Evolutionary conservation across 2,113 vertebrate species (phyloP).

Genomic region (Notechis scutatus): DNA sequence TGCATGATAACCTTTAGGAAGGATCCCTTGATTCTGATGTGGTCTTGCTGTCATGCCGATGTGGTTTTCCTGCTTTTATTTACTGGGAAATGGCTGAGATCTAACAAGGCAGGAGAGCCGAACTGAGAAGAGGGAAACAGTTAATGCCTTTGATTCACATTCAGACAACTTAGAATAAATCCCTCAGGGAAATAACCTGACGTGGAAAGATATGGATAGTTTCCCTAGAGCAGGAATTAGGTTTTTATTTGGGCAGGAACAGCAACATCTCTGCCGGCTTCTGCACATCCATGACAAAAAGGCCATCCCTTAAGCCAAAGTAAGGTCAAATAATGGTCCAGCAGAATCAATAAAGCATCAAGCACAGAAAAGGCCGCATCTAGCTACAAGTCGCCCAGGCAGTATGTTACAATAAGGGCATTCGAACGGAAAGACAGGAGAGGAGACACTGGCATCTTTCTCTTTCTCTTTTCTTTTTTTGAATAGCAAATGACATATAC

Average conservation of each 20-base stretch:
- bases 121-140: conserved; percentile 1
- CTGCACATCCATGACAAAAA: conserved; percentile 44
- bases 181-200: conserved; percentile 14
- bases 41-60: background rate
- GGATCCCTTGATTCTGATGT: background rate
- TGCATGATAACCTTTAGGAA: background rate
- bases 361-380: conserved; percentile 3
- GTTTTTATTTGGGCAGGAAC: conserved; percentile 50
- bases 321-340: conserved; percentile 27
- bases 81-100: background rate
- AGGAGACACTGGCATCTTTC: background rate
- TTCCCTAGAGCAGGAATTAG: conserved; percentile 43
- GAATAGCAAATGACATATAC: background rate
- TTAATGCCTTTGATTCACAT: background rate
- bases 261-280: conserved; percentile 37
- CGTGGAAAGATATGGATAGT: conserved; percentile 35
- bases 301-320: conserved; percentile 41
- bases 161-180: background rate
- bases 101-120: background rate
- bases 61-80: background rate
- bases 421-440: conserved; percentile 29
- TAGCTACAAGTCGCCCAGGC: background rate
- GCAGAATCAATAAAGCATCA: conserved; percentile 17
- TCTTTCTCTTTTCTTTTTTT: background rate
- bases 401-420: background rate